Evolutionary conservation across 2,888 invertebrate genomes (phyloP).

Genomic region (Hydrotaea cyrtoneurina): DNA sequence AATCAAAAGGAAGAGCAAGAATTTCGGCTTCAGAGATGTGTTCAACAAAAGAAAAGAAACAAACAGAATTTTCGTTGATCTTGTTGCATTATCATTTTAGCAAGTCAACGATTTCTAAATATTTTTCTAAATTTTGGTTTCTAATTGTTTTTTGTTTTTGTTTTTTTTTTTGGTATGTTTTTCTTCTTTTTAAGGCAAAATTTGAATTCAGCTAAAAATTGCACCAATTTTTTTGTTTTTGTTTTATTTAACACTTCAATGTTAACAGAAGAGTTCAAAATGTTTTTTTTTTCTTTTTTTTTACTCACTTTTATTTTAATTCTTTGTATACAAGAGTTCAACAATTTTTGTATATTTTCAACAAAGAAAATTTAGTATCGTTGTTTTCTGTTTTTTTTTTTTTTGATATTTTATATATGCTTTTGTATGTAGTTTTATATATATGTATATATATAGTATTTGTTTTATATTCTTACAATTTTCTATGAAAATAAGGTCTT

Average conservation of each 20-base stretch:
- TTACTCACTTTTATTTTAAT: conserved; percentile 4
- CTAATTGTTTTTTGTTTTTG: no score
- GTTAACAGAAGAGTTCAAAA: conserved; percentile 56
- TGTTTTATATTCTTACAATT: conserved; percentile 43
- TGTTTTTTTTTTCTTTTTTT: conserved; percentile 39
- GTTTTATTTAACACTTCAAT: conserved; percentile 60
- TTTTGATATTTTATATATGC: conserved; percentile 40
- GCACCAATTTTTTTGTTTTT: conserved; percentile 65
- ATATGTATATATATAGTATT: conserved; percentile 46
- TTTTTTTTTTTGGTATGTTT: conserved; percentile 45
- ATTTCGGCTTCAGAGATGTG: not conserved
- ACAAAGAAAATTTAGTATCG: conserved; percentile 64
- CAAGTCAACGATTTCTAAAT: conserved; percentile 31
- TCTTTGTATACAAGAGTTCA: conserved; percentile 67
- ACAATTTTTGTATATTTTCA: conserved; percentile 68
- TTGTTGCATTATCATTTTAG: not conserved
- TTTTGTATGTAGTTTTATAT: conserved; percentile 13
- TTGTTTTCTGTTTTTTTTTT: conserved; percentile 56
- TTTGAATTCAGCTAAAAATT: conserved; percentile 68
- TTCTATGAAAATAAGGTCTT: conserved; percentile 68
- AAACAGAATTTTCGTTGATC: no score
- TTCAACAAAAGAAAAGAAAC: not conserved
- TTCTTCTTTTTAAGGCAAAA: conserved; percentile 64
- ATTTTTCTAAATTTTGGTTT: conserved; percentile 51
- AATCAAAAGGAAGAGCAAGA: conserved; percentile 1